Evolutionary conservation across 30 jellyfish, hydroid and myxozoan genomes (phyloP).

Genomic region (Turritopsis dohrnii): DNA sequence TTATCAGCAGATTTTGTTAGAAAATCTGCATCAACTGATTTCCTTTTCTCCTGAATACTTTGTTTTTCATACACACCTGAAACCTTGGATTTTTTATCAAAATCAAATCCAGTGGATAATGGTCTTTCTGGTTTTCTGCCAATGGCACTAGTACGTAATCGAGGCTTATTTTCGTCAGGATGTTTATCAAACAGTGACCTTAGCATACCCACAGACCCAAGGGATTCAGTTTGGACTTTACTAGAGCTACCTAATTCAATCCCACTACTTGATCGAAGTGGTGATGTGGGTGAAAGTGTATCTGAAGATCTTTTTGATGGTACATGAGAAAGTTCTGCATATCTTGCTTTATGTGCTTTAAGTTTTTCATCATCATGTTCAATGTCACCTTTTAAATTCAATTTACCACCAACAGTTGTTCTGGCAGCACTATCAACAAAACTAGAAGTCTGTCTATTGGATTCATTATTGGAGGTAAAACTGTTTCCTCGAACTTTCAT

Average conservation of each 20-base stretch:
- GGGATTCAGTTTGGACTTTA: conserved; percentile 5
- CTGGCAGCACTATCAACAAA: conserved; percentile 28
- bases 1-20: conserved; percentile 51
- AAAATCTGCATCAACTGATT: conserved; percentile 43
- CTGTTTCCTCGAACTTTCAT: conserved; percentile 11
- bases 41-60: not conserved
- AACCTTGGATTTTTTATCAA: conserved; percentile 22
- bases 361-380: conserved; percentile 5
- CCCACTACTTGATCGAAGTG: not conserved
- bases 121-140: conserved; percentile 1
- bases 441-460: not conserved
- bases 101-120: conserved; percentile 4
- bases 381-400: not conserved
- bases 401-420: not conserved
- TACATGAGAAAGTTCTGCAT: conserved; percentile 66
- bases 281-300: not conserved
- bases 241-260: conserved; percentile 3
- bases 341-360: conserved; percentile 4
- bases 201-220: conserved; percentile 24
- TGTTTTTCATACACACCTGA: conserved; percentile 14
- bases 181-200: conserved; percentile 15
- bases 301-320: conserved; percentile 29
- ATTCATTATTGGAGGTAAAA: not conserved
- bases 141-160: not conserved
- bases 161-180: not conserved